These are phyloP conservation scores for Jaculus jaculus DNA, from an alignment of 2,113 vertebrate genomes.

Conservation along the genomic window DNA sequence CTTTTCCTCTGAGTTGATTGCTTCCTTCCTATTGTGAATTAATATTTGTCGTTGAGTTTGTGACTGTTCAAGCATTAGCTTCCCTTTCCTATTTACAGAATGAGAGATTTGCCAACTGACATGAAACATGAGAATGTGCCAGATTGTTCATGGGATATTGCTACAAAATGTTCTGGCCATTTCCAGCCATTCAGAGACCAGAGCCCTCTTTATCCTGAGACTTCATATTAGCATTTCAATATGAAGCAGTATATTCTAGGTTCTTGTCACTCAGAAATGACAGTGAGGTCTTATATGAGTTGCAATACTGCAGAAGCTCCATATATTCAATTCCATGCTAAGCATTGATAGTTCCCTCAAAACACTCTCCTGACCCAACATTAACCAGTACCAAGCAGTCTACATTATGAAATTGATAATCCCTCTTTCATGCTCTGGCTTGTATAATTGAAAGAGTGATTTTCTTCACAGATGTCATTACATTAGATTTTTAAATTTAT, in stretches of 20 bases:
- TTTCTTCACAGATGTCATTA: no score
- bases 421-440: background rate
- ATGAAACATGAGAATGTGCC: no score
- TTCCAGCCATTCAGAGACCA: no score
- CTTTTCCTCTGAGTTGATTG: background rate
- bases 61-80: no score
- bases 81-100: no score
- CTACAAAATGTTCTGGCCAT: no score
- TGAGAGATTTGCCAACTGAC: no score
- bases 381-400: background rate
- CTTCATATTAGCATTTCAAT: background rate
- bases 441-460: no score
- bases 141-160: no score
- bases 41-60: no score
- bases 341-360: background rate
- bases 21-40: background rate
- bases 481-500: background rate
- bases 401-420: background rate
- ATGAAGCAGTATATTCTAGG: background rate
- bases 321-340: background rate
- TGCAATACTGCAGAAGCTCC: background rate
- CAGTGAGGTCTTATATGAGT: background rate
- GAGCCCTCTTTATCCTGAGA: background rate
- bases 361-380: rapidly evolving
- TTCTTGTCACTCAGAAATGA: background rate